Base-by-base conservation (phyloP, 2,113 vertebrate genomes). In the Callocephalon fimbriatum region DNA sequence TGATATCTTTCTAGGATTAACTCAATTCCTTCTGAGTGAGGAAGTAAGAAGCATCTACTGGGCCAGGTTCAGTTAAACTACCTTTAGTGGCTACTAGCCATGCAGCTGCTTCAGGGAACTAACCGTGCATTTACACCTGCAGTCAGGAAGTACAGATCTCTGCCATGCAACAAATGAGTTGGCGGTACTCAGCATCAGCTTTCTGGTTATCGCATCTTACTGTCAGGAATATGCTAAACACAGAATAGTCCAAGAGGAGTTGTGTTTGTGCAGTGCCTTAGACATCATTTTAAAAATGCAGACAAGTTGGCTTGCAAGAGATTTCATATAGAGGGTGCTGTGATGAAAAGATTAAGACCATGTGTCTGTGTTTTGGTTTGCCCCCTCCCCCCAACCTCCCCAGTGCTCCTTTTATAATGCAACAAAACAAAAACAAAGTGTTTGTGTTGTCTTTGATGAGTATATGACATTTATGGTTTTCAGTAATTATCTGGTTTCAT, bases 361-460 rank as follows among this genome's bases (percentile, higher is more conserved):
- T 4, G 6, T 27, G 25, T 37, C 40, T 47, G 4, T 51, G 12
- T 23, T 90, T 71, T 66, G 23, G 19, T 31, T 65, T 26, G 8
- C 4, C 6, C 5, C 5, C 5, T 9, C 2, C 2, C 8, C 26
- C 2, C 3, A 22, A 4, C 14, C 13, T 58, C 32, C 32, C 32
- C 21, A 35, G 5, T 10, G 1, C 6, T 61, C 19, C 6, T 90
- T 84, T 50, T 68, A 29, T 75, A 66, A 81, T 44, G 19, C 18
- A 85, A 32, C 4, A 51, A 65, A 94, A 29, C 5, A 62, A 74
- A 66, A 83, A 31, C 10, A 27, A 31, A 67, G 5, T 8, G 8
- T 59, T 38, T 65, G 0, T 65, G 4, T 66, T 82, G 23, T 44
- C 37, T 87, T 54, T 88, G 38, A 53, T 62, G 17, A 68, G 16